Evolutionary conservation across 2,888 invertebrate species (phyloP).

Genomic region (Parthenolecanium corni): DNA sequence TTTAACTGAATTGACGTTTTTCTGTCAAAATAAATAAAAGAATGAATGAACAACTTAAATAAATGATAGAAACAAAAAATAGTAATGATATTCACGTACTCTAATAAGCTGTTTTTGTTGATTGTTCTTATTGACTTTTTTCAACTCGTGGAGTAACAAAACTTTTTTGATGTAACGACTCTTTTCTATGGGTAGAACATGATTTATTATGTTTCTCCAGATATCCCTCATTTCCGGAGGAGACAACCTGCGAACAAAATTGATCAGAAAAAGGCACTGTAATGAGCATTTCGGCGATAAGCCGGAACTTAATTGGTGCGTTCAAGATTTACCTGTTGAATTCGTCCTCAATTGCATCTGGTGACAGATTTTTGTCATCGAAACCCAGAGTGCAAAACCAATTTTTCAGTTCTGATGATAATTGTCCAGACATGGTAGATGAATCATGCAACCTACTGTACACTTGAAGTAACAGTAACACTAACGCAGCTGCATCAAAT

Average conservation of each 20-base stretch:
- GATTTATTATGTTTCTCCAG: slow-evolving; percentile 27
- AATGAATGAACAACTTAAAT: background rate
- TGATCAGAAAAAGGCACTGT: background rate
- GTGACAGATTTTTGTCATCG: slow-evolving; percentile 4
- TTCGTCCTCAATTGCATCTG: slow-evolving; percentile 11
- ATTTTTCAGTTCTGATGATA: slow-evolving; percentile 5
- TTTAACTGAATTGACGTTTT: slow-evolving; percentile 4
- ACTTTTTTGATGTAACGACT: slow-evolving; percentile 26
- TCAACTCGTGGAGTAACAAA: slow-evolving; percentile 25
- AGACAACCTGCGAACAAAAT: slow-evolving; percentile 17
- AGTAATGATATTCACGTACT: background rate
- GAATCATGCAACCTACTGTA: no score
- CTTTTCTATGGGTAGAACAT: slow-evolving; percentile 23
- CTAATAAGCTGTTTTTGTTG: background rate
- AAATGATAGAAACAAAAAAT: background rate
- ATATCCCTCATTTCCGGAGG: slow-evolving; percentile 30
- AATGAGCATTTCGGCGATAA: no score
- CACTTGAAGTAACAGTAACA: no score
- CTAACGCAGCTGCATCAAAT: no score
- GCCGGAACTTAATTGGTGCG: no score
- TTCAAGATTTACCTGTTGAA: slow-evolving; percentile 5
- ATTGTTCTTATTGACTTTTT: slow-evolving; percentile 5
- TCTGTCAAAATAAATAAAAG: background rate
- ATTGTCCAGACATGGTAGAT: background rate
- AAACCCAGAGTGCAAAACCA: slow-evolving; percentile 17